phyloP scores from a whole-genome alignment of 2,888 invertebrate genomes.

The Harpagoxenus sublaevis region DNA sequence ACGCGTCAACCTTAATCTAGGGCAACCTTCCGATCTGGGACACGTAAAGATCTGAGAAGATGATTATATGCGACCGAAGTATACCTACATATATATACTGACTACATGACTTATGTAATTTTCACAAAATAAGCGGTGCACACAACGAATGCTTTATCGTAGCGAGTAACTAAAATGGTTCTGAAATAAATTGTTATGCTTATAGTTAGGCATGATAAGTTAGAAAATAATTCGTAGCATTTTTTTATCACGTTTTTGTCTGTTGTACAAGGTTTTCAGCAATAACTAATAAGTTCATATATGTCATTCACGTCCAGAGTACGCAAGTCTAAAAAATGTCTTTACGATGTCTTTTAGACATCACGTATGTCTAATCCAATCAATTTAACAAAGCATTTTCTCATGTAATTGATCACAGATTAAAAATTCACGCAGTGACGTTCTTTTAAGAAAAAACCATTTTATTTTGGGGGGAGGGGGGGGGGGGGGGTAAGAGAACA shows the following conservation, averaged over 20 bases:
- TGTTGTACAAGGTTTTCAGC: neutral
- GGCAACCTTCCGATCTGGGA: constrained; percentile 59
- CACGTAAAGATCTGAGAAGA: constrained; percentile 41
- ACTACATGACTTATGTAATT: constrained; percentile 13
- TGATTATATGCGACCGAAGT: constrained; percentile 20
- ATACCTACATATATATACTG: neutral
- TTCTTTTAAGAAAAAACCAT: constrained; percentile 7
- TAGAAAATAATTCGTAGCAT: neutral
- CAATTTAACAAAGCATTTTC: neutral
- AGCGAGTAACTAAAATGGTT: neutral
- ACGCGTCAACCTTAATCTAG: constrained; percentile 60
- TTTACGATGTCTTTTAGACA: too few relatives aligned
- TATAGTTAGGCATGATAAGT: neutral
- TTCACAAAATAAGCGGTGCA: neutral
- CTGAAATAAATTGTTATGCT: neutral
- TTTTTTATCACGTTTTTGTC: too few relatives aligned
- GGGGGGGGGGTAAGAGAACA: neutral
- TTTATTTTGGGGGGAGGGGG: neutral
- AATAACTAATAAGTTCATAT: neutral
- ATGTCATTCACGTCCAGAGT: neutral
- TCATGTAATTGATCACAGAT: neutral
- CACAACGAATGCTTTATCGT: neutral
- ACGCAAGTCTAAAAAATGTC: too few relatives aligned
- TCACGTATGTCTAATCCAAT: neutral
- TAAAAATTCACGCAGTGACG: neutral